Conservation (phyloP, 2,113 vertebrate genomes). For the Sphaerodactylus townsendi region DNA sequence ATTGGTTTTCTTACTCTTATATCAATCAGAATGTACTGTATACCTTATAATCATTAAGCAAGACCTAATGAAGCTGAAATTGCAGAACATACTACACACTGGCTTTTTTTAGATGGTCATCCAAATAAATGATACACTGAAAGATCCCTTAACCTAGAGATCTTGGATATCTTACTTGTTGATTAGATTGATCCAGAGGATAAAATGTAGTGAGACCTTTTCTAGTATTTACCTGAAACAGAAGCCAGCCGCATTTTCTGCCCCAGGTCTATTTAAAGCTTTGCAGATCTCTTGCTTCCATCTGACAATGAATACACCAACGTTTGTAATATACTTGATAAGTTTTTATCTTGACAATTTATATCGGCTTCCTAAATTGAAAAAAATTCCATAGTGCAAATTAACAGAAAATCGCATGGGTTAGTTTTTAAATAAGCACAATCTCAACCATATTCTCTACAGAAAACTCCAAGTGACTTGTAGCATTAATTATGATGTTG, state of each 20-base stretch:
- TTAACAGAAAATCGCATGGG: background rate
- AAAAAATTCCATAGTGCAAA: background rate
- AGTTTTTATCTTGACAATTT: background rate
- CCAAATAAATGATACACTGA: background rate
- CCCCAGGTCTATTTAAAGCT: background rate
- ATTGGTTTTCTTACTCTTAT: background rate
- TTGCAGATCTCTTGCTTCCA: background rate
- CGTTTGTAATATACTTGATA: background rate
- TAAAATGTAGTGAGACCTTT: background rate
- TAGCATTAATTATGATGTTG: too few species aligned
- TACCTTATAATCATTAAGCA: background rate
- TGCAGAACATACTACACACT: too few species aligned
- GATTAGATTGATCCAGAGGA: background rate
- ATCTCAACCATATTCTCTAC: background rate
- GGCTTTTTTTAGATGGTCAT: background rate
- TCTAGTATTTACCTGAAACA: background rate
- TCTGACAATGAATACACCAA: background rate
- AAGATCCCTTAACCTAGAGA: background rate
- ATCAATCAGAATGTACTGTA: background rate
- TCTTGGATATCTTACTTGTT: background rate
- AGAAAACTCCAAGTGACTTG: too few species aligned
- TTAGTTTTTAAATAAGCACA: background rate
- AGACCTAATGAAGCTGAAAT: too few species aligned
- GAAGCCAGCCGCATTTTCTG: background rate
- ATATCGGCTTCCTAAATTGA: background rate